Base-by-base conservation (phyloP, 2,797 vertebrate genomes). In the Syngnathus rostellatus region DNA sequence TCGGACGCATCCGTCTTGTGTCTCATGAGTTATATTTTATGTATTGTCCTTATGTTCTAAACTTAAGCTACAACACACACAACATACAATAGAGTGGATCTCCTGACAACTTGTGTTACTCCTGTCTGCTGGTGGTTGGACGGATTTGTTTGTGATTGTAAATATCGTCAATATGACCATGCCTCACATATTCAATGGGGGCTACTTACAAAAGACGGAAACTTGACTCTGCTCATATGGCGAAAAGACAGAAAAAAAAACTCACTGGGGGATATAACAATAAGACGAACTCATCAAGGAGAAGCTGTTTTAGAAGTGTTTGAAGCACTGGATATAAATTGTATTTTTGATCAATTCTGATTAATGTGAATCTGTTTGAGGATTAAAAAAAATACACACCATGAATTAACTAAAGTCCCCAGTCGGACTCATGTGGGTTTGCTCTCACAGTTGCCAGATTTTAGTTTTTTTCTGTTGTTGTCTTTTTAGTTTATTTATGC, bases 281-380 rank as follows among this genome's bases (percentile, higher is more conserved):
- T 69, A 65, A 71, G 71, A 76, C 71, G 83, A 80, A 89, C 92
- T 94, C 93, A 93, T 86, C n/a, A 85, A 91, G 92, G 92, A 94
- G 93, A 94, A 91, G 82, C 93, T 94, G 91, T 94, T 95, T 96
- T 92, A 76, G 92, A 95, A 94, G 95, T 98, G 96, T 98, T 97
- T 92, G 93, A 94, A 97, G 95, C 97, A 99, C 97, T 99, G 96
- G 97, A 99, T 97, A 97, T 95, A 95, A 97, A 98, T 96, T 94
- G 94, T 98, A 97, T 98, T 97, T 66, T 97, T 96, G 23, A 95
- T 95, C 93, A 93, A 94, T 97, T 96, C 95, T 98, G 94, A 98
- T 93, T 94, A 99, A 99, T 99, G 97, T 99, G 97, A 99, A 99
- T 92, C 93, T 95, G 93, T 97, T 93, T 86, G 87, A 94, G 81